Conservation (phyloP, 2,113 vertebrate genomes). For the Nyctibius bracteatus region DNA sequence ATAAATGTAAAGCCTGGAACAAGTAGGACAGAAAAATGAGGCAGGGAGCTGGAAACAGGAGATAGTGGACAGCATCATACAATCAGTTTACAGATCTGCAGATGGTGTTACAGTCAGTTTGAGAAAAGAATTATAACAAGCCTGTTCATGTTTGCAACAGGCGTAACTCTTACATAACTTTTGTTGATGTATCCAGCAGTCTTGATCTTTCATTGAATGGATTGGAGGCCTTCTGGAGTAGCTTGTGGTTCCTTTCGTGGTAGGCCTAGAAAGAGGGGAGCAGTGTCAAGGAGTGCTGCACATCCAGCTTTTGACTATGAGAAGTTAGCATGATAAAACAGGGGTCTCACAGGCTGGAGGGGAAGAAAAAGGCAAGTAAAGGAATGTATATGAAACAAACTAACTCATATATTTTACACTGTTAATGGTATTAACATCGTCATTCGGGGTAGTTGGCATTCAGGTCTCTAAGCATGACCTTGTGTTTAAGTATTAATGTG, state of each 20-base stretch:
- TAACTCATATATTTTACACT: background rate
- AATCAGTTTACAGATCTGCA: background rate
- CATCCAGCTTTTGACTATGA: background rate
- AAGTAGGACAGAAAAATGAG: background rate
- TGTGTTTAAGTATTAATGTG: background rate
- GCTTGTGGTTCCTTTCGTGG: background rate
- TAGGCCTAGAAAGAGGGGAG: background rate
- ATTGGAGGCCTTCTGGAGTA: background rate
- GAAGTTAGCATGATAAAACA: background rate
- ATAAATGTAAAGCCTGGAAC: background rate
- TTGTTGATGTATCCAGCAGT: background rate
- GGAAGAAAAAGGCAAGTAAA: background rate
- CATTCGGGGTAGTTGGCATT: background rate
- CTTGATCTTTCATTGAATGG: background rate
- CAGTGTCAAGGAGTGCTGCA: rapidly evolving
- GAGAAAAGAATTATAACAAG: background rate
- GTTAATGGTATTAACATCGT: background rate
- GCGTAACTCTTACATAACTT: rapidly evolving
- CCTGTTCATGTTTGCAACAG: background rate
- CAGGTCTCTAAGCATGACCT: background rate
- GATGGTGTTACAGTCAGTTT: background rate
- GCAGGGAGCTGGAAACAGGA: background rate
- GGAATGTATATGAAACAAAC: background rate
- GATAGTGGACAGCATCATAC: background rate
- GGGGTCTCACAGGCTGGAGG: background rate